phyloP scores from a whole-genome alignment of 35 echinoderm and acorn worm genomes.

The Holothuria glaberrima region DNA sequence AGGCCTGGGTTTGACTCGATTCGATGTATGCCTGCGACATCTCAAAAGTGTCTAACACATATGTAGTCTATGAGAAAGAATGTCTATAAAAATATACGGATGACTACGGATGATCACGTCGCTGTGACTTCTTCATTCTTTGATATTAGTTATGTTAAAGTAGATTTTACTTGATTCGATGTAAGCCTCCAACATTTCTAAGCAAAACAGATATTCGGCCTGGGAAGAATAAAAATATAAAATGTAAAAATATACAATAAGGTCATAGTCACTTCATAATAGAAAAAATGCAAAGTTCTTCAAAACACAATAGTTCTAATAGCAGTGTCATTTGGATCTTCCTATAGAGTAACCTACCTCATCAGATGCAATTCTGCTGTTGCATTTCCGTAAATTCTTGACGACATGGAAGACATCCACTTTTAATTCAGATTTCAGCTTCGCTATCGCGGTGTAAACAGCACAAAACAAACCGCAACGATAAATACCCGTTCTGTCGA shows the following conservation, averaged over 20 bases:
- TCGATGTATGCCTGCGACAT: too few species aligned
- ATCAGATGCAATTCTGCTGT: slow-evolving; percentile 65
- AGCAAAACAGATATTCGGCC: slow-evolving; percentile 47
- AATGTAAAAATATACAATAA: neutral
- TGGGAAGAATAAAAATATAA: neutral
- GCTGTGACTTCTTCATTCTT: too few species aligned
- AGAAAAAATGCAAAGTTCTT: too few species aligned
- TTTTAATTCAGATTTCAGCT: slow-evolving; percentile 81
- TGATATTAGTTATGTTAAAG: neutral
- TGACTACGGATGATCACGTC: too few species aligned
- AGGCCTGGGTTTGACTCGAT: too few species aligned
- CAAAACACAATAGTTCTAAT: too few species aligned
- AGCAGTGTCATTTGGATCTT: neutral
- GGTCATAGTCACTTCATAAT: neutral
- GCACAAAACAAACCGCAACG: slow-evolving; percentile 82
- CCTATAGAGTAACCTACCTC: slow-evolving; percentile 53
- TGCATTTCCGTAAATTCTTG: slow-evolving; percentile 77
- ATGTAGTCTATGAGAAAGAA: too few species aligned
- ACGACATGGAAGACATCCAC: slow-evolving; percentile 95
- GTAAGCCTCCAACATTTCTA: slow-evolving; percentile 45
- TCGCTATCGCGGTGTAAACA: slow-evolving; percentile 60
- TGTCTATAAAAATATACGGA: too few species aligned
- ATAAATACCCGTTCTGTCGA: slow-evolving; percentile 75
- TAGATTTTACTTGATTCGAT: slow-evolving; percentile 41
- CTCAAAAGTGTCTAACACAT: too few species aligned